Evolutionary conservation across 2,113 vertebrate species (phyloP), one percentile per base, ranked within the genome.

Genomic region (Tragelaphus buxtoni): DNA sequence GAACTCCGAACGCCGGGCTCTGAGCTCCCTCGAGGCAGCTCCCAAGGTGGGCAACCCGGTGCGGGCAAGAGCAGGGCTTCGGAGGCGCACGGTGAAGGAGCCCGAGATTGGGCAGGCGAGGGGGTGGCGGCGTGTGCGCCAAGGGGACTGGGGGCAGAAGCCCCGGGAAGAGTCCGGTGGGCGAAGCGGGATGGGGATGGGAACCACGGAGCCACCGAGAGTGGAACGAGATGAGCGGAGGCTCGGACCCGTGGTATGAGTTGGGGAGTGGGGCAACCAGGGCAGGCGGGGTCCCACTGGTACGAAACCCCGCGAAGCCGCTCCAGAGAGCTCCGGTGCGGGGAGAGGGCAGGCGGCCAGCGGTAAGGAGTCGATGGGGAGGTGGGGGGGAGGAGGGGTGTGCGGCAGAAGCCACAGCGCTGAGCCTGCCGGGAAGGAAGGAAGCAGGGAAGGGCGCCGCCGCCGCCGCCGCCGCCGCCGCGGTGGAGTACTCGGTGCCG

Each of bases 401-500:
- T 97, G 94, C 81, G 42, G 96, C 96, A 95, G 96, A 96, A 98
- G 95, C 96, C 93, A 69, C 97, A 97, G 96, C 98, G 98, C 98
- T 98, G 96, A 98, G 98, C 96, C 97, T 98, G 98, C 96, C 96
- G 98, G 97, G 98, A 98, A 98, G 97, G 92, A 98, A 97, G 97
- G 96, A 95, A 97, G 92, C 95, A 47, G 89, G 88, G 91, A 90
- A 96, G 93, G 97, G 90, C 95, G 92, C 96, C 89, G 82, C 94
- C 39, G 56, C 56, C 56, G 56, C 94, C 35, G 35, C 35, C 32
- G 88, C 95, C 4, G 51, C 35, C 17, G 63, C 92, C 13, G 56
- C 35, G 3, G 93, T 47, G 89, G 90, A 95, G 92, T 91, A 76
- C 26, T 95, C 49, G 24, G 95, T 49, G 91, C 24, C 5, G 74